phyloP scores from a whole-genome alignment of 2,797 vertebrate species.

The Phataginus tricuspis region DNA sequence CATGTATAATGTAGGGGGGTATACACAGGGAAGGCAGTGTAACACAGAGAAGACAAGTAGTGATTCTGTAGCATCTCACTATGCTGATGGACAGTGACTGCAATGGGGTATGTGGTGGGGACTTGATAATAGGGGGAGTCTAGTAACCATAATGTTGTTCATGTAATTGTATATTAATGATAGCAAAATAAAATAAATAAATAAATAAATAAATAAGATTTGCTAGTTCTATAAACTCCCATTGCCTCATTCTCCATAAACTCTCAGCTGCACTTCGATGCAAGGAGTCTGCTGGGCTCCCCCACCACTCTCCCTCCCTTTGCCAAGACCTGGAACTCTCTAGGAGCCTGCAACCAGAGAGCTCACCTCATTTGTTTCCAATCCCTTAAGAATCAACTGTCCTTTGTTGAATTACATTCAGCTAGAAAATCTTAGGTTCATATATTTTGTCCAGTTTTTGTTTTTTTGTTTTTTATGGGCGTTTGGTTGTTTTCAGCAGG shows the following conservation, averaged over 20 bases:
- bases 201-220: not conserved
- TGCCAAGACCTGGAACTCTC: not conserved
- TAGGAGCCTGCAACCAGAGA: fast-evolving
- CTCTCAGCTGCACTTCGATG: too few species aligned
- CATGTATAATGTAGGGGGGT: too few species aligned
- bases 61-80: too few species aligned
- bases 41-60: too few species aligned
- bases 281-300: not conserved
- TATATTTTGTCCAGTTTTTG: not conserved
- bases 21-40: too few species aligned
- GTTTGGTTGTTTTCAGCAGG: not conserved
- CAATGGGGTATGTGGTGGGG: too few species aligned
- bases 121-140: too few species aligned
- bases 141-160: too few species aligned
- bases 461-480: not conserved
- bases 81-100: too few species aligned
- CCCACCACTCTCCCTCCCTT: not conserved
- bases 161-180: too few species aligned
- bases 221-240: not conserved
- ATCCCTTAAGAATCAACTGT: not conserved
- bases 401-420: not conserved
- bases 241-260: not conserved
- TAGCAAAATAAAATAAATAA: too few species aligned
- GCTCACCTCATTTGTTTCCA: not conserved
- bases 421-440: not conserved